These are phyloP conservation scores for Gallirallus australis DNA, from an alignment of 2,797 vertebrate genomes.

Conservation along the genomic window DNA sequence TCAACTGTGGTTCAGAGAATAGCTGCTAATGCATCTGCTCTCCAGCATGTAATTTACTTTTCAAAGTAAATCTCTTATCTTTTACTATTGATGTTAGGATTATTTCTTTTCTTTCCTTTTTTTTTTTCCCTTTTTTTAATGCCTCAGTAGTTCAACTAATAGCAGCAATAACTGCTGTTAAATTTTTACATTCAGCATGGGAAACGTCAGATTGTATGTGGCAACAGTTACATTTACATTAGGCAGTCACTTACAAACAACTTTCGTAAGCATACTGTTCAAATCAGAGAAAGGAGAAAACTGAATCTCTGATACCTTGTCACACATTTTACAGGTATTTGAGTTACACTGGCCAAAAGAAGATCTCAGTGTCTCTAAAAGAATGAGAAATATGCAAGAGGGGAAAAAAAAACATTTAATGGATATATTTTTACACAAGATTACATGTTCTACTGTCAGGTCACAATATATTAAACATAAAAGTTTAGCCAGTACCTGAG, in stretches of 20 bases:
- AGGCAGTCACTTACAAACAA: neutral
- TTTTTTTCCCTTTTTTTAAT: neutral
- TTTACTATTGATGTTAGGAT: neutral
- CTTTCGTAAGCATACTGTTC: neutral
- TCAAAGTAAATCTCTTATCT: neutral
- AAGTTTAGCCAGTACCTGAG: neutral
- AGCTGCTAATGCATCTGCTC: neutral
- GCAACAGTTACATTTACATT: neutral
- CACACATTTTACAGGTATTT: neutral
- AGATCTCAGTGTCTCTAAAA: neutral
- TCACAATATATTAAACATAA: neutral
- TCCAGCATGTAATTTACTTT: neutral
- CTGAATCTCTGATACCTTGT: neutral
- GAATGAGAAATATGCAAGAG: neutral
- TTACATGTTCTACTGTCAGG: neutral
- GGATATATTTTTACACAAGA: neutral
- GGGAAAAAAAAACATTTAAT: neutral
- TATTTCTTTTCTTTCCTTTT: neutral
- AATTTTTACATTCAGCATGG: neutral
- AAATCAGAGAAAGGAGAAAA: neutral
- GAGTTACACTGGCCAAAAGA: neutral
- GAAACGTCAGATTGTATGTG: neutral
- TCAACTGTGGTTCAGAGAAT: neutral
- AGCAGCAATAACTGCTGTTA: neutral
- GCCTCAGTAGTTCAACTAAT: neutral